Conservation (phyloP, 2,888 invertebrate genomes). For the Tolmerus cingulatus region DNA sequence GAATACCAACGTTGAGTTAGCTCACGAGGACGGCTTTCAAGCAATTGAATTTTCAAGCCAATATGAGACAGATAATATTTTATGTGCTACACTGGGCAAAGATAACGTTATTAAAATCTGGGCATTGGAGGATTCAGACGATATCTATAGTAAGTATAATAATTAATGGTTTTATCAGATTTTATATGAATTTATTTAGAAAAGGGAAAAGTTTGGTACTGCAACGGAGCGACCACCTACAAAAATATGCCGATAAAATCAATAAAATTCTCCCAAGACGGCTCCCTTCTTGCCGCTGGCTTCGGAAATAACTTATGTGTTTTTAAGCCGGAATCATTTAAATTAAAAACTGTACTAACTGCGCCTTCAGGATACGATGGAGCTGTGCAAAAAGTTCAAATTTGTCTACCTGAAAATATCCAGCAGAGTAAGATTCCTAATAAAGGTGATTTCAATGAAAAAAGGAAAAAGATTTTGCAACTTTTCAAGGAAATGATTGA, state of each 20-base stretch:
- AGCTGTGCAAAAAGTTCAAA: constrained; percentile 56
- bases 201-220: constrained; percentile 71
- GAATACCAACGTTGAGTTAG: constrained; percentile 77
- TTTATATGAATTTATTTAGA: constrained; percentile 59
- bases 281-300: constrained; percentile 76
- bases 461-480: constrained; percentile 54
- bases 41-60: constrained; percentile 68
- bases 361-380: constrained; percentile 58
- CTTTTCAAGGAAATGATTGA: constrained; percentile 56
- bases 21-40: constrained; percentile 71
- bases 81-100: constrained; percentile 72
- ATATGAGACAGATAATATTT: constrained; percentile 64
- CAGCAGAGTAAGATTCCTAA: constrained; percentile 47
- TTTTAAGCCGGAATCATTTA: constrained; percentile 71
- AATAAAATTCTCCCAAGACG: constrained; percentile 76
- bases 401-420: constrained; percentile 49
- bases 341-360: constrained; percentile 68
- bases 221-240: constrained; percentile 71
- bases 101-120: constrained; percentile 78
- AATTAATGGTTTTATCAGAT: not conserved
- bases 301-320: constrained; percentile 74
- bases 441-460: constrained; percentile 51
- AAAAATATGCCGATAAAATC: constrained; percentile 68
- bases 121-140: constrained; percentile 68
- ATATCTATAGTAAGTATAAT: constrained; percentile 64